phyloP scores from a whole-genome alignment of 2,113 vertebrate species.

The Lathamus discolor region DNA sequence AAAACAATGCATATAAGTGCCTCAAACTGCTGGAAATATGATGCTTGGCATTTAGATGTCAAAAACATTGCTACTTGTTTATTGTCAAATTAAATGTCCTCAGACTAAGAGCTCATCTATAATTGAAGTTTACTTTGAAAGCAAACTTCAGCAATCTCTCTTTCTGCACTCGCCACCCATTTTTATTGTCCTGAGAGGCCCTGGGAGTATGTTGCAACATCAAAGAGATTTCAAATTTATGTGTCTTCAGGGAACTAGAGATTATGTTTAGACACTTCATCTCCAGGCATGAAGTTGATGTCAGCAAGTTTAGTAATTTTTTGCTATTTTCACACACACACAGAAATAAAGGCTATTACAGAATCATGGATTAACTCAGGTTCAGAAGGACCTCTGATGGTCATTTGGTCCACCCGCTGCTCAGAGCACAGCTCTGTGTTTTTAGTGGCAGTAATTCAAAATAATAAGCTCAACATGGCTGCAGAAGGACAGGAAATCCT shows the following conservation, averaged over 20 bases:
- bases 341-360: neutral
- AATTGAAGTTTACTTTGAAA: conserved; percentile 31
- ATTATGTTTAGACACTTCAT: neutral
- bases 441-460: neutral
- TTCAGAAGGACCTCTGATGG: neutral
- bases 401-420: neutral
- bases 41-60: conserved; percentile 19
- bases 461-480: neutral
- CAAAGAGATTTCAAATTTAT: neutral
- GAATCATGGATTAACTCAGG: neutral
- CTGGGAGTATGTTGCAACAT: neutral
- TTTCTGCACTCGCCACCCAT: neutral
- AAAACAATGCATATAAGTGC: neutral
- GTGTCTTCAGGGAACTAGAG: neutral
- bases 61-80: conserved; percentile 18
- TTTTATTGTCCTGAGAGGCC: neutral
- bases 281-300: neutral
- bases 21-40: neutral
- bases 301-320: neutral
- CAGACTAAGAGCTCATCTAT: conserved; percentile 19
- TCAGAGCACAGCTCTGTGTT: neutral
- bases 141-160: neutral
- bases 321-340: neutral
- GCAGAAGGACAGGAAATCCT: neutral
- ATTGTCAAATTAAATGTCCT: neutral